A percentile compares a stretch with the other conserved stretches of the same genome.
Conservation (phyloP, 1,140 invertebrate species). For the Dreissena rostriformis region DNA sequence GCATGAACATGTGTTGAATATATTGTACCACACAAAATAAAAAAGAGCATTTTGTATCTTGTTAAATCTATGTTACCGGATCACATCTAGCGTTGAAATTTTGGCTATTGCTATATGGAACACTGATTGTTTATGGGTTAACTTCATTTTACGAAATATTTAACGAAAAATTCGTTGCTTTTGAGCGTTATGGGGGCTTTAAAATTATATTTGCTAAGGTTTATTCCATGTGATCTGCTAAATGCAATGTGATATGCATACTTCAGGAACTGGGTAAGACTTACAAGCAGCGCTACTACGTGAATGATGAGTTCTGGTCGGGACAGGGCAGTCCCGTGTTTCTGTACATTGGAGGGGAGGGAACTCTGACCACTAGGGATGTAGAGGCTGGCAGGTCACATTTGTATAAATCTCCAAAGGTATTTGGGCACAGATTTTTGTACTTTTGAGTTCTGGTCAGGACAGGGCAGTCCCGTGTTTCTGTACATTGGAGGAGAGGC, state of each 20-base stretch:
- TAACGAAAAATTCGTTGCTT: too few species aligned
- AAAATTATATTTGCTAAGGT: too few species aligned
- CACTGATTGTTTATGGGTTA: too few species aligned
- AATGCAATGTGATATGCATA: not conserved
- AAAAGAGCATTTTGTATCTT: too few species aligned
- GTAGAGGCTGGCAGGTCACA: conserved; percentile 55
- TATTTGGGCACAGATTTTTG: not conserved
- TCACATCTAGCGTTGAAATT: too few species aligned
- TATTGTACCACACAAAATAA: too few species aligned
- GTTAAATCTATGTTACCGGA: too few species aligned
- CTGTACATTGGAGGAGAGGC: conserved; percentile 89
- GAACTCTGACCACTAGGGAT: conserved; percentile 61
- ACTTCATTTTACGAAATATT: too few species aligned
- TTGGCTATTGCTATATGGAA: too few species aligned
- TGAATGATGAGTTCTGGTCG: conserved; percentile 86
- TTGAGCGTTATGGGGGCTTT: too few species aligned
- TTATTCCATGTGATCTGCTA: not conserved
- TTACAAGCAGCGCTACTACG: conserved; percentile 86
- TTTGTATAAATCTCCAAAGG: too few species aligned
- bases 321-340: conserved; percentile 88
- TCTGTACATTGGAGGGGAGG: conserved; percentile 89
- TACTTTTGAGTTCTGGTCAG: conserved; percentile 82
- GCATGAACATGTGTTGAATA: too few species aligned
- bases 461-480: conserved; percentile 88
- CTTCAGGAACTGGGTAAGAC: conserved; percentile 52